A percentile compares a stretch with the other conserved stretches of the same genome.
Conservation (phyloP, 1,140 invertebrate species). For the Caenorhabditis briggsae region DNA sequence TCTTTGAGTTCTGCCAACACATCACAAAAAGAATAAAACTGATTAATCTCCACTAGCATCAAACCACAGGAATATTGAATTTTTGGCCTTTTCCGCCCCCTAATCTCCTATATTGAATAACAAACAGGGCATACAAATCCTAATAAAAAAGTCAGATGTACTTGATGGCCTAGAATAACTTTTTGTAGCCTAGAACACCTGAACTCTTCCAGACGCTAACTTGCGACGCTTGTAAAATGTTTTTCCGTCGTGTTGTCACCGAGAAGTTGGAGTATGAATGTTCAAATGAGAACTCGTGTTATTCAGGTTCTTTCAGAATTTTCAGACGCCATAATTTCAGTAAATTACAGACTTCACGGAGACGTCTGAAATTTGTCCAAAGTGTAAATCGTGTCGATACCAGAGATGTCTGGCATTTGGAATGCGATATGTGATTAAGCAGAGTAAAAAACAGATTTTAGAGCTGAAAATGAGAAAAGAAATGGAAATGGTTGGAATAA, state of each 20-base stretch:
- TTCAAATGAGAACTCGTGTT: background rate
- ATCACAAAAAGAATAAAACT: no score
- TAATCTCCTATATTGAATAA: no score
- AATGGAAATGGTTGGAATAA: background rate
- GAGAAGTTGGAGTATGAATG: constrained; percentile 1
- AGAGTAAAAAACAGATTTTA: background rate
- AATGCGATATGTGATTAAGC: constrained; percentile 3
- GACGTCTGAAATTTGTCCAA: background rate
- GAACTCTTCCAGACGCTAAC: background rate
- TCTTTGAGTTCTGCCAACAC: no score
- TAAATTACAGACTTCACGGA: constrained; percentile 22
- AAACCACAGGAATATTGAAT: no score
- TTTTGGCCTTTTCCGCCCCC: no score
- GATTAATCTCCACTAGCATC: no score
- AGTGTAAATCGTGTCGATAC: constrained; percentile 15
- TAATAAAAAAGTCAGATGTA: no score
- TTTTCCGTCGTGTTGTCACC: constrained; percentile 25
- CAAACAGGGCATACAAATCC: no score
- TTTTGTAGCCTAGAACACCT: background rate
- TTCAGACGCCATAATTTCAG: background rate
- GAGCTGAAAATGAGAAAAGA: background rate
- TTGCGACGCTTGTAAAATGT: constrained; percentile 41
- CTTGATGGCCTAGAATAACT: no score
- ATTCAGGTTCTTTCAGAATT: background rate
- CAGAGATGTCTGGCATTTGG: background rate